phyloP scores from a whole-genome alignment of 2,888 invertebrate genomes.

The Trilocha varians region DNA sequence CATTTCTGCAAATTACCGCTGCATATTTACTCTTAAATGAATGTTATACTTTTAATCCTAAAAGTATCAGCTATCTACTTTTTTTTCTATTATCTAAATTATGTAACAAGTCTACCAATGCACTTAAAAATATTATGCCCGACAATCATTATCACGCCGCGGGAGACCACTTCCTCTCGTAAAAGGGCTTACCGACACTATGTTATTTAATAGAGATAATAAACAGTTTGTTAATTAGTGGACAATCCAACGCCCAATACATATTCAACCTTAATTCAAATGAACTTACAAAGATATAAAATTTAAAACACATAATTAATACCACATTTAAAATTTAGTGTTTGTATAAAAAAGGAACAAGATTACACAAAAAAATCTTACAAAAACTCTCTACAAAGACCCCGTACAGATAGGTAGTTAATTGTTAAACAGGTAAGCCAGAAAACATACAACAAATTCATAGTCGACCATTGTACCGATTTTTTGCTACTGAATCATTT shows the following conservation, averaged over 20 bases:
- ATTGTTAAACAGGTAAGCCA: conserved; percentile 21
- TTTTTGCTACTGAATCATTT: neutral
- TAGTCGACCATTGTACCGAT: neutral
- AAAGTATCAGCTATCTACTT: too few species aligned
- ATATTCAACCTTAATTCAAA: too few species aligned
- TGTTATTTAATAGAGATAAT: conserved; percentile 15
- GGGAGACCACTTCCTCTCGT: conserved; percentile 17
- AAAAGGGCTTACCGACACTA: conserved; percentile 13
- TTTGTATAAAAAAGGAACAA: conserved; percentile 13
- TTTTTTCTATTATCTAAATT: too few species aligned
- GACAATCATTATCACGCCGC: conserved; percentile 12
- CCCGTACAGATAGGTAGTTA: conserved; percentile 20
- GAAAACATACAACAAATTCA: conserved; percentile 3
- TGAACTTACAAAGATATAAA: too few species aligned
- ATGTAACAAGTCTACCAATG: too few species aligned
- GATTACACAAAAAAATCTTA: conserved; percentile 25
- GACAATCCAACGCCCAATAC: conserved; percentile 8
- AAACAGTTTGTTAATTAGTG: conserved; percentile 14
- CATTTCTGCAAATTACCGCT: too few species aligned
- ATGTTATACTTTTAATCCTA: too few species aligned
- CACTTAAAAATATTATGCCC: neutral
- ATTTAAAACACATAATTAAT: too few species aligned
- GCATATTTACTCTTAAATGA: too few species aligned
- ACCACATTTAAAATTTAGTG: conserved; percentile 1
- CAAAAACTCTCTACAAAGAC: conserved; percentile 31